These are phyloP conservation scores for Nannobrachium achirus DNA, from an alignment of 2,113 vertebrate species.

Conservation along the genomic window DNA sequence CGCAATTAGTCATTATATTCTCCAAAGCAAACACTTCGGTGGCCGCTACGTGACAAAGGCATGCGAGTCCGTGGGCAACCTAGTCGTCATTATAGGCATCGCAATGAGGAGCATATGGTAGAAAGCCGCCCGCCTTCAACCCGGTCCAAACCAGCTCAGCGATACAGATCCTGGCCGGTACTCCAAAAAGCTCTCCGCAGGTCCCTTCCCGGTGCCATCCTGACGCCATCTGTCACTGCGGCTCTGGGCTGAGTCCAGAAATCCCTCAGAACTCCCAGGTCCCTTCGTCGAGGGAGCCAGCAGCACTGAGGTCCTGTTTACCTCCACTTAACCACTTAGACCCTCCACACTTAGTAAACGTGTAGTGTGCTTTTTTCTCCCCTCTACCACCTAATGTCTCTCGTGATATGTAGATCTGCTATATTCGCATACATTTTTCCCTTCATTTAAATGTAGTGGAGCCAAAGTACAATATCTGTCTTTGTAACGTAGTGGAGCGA, in stretches of 20 bases:
- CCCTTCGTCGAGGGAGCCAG: slow-evolving; percentile 39
- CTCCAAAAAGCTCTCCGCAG: slow-evolving; percentile 70
- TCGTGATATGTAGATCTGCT: too few relatives aligned
- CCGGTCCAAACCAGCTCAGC: slow-evolving; percentile 67
- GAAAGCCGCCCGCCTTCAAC: slow-evolving; percentile 66
- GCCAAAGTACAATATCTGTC: background rate
- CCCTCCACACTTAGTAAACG: too few relatives aligned
- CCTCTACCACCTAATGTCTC: too few relatives aligned
- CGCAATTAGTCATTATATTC: slow-evolving; percentile 38
- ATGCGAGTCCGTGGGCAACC: slow-evolving; percentile 44
- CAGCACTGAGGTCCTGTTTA: slow-evolving; percentile 48
- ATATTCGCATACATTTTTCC: too few relatives aligned
- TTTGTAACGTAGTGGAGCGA: too few relatives aligned
- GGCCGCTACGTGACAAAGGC: too few relatives aligned
- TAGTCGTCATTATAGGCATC: slow-evolving; percentile 63
- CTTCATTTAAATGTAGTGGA: too few relatives aligned
- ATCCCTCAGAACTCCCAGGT: slow-evolving; percentile 49
- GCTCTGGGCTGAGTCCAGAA: slow-evolving; percentile 75
- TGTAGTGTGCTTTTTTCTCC: too few relatives aligned
- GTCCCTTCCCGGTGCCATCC: slow-evolving; percentile 74
- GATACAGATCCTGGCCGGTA: slow-evolving; percentile 70
- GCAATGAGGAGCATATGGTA: slow-evolving; percentile 68
- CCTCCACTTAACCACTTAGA: background rate
- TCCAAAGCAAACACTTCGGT: slow-evolving; percentile 1
- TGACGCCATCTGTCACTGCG: slow-evolving; percentile 77